Conservation (phyloP, 2,888 invertebrate species). For the Pollenia labialis region DNA sequence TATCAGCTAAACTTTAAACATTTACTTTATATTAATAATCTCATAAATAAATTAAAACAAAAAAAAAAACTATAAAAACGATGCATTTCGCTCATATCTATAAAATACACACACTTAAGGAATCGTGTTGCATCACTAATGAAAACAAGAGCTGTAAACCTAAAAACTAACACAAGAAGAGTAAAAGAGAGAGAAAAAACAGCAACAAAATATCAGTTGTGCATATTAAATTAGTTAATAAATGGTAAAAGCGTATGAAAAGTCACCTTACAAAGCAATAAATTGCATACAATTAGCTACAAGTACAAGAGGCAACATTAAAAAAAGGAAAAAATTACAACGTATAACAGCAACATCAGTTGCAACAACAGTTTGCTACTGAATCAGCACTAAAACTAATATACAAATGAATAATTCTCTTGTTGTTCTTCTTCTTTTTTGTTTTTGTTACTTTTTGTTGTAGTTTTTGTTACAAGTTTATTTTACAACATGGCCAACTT, state of each 20-base stretch:
- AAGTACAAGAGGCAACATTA: conserved; percentile 12
- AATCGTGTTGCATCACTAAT: conserved; percentile 30
- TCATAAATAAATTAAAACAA: conserved; percentile 55
- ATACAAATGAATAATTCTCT: conserved; percentile 50
- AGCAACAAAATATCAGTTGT: conserved; percentile 47
- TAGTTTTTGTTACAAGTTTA: conserved; percentile 30
- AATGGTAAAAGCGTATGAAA: conserved; percentile 68
- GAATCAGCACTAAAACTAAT: conserved; percentile 25
- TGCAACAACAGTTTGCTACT: not conserved
- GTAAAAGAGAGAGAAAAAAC: not conserved
- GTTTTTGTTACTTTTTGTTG: not conserved
- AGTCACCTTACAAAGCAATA: conserved; percentile 65
- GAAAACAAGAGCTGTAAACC: conserved; percentile 29
- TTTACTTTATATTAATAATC: conserved; percentile 39
- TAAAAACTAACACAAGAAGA: conserved; percentile 4
- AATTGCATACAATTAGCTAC: conserved; percentile 61
- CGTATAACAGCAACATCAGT: conserved; percentile 45
- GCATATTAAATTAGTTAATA: conserved; percentile 70
- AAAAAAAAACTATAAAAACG: conserved; percentile 15
- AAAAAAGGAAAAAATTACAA: not conserved
- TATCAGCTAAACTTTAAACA: conserved; percentile 34
- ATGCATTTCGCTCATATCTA: conserved; percentile 35
- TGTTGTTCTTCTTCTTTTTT: conserved; percentile 9
- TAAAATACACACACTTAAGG: conserved; percentile 24
- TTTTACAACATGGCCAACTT: conserved; percentile 47